Percentiles rank a stretch among this genome's conserved stretches.
Conservation (phyloP, 2,113 vertebrate species). For the Orcinus orca region DNA sequence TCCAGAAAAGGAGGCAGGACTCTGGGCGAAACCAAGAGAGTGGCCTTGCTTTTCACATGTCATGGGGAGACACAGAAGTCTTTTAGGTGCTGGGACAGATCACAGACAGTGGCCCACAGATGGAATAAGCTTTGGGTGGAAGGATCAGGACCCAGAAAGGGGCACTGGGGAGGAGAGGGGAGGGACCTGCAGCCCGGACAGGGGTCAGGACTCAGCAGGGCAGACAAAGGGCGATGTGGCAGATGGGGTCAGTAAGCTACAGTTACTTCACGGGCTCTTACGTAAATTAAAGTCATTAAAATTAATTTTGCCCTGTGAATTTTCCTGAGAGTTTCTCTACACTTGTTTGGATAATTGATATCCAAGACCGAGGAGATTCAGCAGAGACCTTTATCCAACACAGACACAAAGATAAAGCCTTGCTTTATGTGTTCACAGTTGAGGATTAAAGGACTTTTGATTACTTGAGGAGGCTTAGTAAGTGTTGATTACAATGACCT, state of each 20-base stretch:
- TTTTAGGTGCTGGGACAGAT: not conserved
- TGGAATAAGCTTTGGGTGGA: not conserved
- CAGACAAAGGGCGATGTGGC: not conserved
- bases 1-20: not conserved
- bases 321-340: not conserved
- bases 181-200: not conserved
- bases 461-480: not conserved
- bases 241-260: not conserved
- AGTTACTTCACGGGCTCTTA: not conserved
- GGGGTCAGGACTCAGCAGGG: not conserved
- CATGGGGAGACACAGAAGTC: not conserved
- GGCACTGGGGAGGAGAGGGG: too few relatives aligned
- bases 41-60: not conserved
- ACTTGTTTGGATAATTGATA: constrained; percentile 17
- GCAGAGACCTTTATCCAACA: not conserved
- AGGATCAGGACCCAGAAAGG: not conserved
- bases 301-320: constrained; percentile 12
- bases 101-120: not conserved
- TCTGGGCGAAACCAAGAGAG: not conserved
- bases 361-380: not conserved
- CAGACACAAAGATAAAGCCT: not conserved
- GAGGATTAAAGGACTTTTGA: constrained; percentile 22
- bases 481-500: not conserved
- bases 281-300: not conserved
- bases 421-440: constrained; percentile 24